These are phyloP conservation scores for Bambusicola thoracicus DNA, from an alignment of 2,113 vertebrate genomes.

Conservation along the genomic window DNA sequence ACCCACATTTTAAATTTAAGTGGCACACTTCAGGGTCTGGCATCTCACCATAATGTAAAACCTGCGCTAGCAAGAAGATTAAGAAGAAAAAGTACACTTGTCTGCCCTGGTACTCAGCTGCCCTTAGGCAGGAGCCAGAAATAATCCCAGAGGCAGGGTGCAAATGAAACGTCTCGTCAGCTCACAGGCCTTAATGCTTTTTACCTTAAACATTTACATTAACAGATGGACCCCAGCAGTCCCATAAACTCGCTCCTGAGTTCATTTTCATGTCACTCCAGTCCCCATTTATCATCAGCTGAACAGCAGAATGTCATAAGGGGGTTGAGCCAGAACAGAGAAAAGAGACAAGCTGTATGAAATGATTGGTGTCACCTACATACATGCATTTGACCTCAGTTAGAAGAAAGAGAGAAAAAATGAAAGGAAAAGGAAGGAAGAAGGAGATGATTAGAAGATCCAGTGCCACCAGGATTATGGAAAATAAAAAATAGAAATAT, in stretches of 20 bases:
- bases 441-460: neutral
- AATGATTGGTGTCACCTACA: constrained; percentile 60
- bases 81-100: constrained; percentile 25
- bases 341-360: constrained; percentile 44
- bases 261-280: constrained; percentile 74
- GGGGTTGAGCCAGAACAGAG: constrained; percentile 62
- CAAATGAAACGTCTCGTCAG: constrained; percentile 79
- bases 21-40: neutral
- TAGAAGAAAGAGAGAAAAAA: neutral
- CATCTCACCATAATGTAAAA: neutral
- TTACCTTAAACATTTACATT: constrained; percentile 84
- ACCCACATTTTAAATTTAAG: neutral
- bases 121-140: constrained; percentile 52
- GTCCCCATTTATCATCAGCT: constrained; percentile 66
- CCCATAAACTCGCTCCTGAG: constrained; percentile 76
- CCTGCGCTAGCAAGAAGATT: neutral
- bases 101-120: constrained; percentile 35
- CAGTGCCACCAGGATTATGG: neutral
- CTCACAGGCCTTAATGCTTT: constrained; percentile 67
- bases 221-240: constrained; percentile 80
- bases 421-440: neutral
- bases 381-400: constrained; percentile 63
- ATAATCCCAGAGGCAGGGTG: constrained; percentile 73
- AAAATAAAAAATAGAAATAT: too few relatives aligned
- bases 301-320: constrained; percentile 56